phyloP scores from a whole-genome alignment of 2,113 vertebrate species.

The Ophiodon elongatus region DNA sequence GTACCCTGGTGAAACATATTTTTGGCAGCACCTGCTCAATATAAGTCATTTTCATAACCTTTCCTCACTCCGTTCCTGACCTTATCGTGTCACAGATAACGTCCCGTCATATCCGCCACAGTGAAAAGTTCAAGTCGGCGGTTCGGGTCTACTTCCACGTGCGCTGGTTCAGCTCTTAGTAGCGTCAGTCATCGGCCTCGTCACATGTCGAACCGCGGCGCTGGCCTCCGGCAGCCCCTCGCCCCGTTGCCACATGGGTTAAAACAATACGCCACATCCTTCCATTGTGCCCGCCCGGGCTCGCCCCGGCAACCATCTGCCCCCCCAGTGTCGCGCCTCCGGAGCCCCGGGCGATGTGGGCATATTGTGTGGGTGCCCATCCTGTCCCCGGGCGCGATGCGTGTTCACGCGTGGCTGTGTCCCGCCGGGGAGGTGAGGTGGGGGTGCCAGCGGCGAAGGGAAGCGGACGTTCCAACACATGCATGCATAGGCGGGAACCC shows the following conservation, averaged over 20 bases:
- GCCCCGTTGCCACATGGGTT: conserved; percentile 39
- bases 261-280: conserved; percentile 82
- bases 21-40: conserved; percentile 42
- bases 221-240: conserved; percentile 54
- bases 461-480: conserved; percentile 73
- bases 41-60: conserved; percentile 28
- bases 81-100: conserved; percentile 44
- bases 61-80: conserved; percentile 32
- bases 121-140: conserved; percentile 48
- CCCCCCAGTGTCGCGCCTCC: conserved; percentile 16
- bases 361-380: conserved; percentile 66
- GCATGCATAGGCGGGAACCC: conserved; percentile 71
- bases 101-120: background rate
- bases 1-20: conserved; percentile 9
- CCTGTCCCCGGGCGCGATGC: conserved; percentile 62
- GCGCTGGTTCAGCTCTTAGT: conserved; percentile 20
- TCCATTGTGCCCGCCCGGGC: conserved; percentile 77
- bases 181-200: conserved; percentile 69
- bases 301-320: conserved; percentile 34
- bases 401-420: conserved; percentile 64
- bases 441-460: conserved; percentile 50
- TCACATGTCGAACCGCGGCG: conserved; percentile 65
- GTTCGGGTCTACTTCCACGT: conserved; percentile 41
- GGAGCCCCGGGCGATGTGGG: conserved; percentile 25
- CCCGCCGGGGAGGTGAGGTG: too few relatives aligned